Evolutionary conservation across 2,888 invertebrate genomes (phyloP), one percentile per base, ranked within the genome.

Genomic region (Drosophila yooni): DNA sequence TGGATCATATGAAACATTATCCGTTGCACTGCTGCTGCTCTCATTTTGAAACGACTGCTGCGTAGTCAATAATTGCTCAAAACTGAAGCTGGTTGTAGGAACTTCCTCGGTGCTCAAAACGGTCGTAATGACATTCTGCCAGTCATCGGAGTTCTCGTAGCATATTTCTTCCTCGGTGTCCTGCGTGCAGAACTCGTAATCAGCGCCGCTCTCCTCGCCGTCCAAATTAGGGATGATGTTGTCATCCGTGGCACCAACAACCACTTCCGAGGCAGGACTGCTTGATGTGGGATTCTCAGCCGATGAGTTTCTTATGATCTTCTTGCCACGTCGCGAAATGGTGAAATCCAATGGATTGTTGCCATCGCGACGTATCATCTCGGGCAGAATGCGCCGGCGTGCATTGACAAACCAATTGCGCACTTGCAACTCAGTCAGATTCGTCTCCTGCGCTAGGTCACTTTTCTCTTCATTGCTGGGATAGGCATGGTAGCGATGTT

Each of bases 391-490:
- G 85, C 98, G 95, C 31, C 98, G 95, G 1, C 98, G 95, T 0
- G 98, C 98, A 93, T 98, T 98, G 80, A 98, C 98, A 92, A 98
- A 98, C 98, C 98, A 98, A 94, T 98, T 98, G 94, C 98, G 98
- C 57, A 98, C 95, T 95, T 98, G 98, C 40, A 98, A 94, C 13
- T 98, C 97, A 0, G 98, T 98, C 60, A 97, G 94, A 92, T 96
- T 96, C 0, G 98, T 97, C 90, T 97, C 97, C 91, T 96, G 96
- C 50, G 98, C 97, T 52, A 98, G 94, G 0, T 96, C 95, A 33
- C 96, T 94, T 92, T 98, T 98, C 94, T 98, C 98, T 27, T 96
- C 97, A 92, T 98, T 98, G 89, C 96, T 98, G 0, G 98, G 98
- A 92, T 98, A 99, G 1, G 98, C 98, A 92, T 98, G 98, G 94